Evolutionary conservation across 2,797 vertebrate genomes (phyloP), one percentile per base, ranked within the genome.

Genomic region (Argya squamiceps): DNA sequence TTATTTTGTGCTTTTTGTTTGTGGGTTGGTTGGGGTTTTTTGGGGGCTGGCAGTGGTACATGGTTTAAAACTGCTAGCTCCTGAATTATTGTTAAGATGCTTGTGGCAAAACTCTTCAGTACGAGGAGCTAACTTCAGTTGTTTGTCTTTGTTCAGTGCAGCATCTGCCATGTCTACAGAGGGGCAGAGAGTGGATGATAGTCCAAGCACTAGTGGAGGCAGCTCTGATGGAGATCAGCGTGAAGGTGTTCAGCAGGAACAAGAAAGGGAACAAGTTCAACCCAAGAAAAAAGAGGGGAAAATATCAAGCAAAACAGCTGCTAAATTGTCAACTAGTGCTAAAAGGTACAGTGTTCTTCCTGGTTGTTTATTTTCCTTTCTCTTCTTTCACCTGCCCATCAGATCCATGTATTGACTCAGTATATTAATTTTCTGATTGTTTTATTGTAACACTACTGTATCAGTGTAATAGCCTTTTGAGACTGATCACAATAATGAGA

Each of bases 241-340:
- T 83, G 99, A 99, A 95, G 98, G 98, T 32, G 98, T 98, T 95
- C 99, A 99, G 20, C 98, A 98, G 32, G 99, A 99, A 30, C 99
- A 99, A 97, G 99, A 99, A 97, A 98, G 99, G 39, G 99, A 99
- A 89, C 99, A 99, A 94, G 98, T 99, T 74, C 99, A 99, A 97
- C 99, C 99, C 96, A 99, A 99, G 98, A 99, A 99, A 98, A 99
- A 99, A 97, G 99, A 99, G 96, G 99, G 99, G 55, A 99, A 99
- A 98, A 99, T 99, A 97, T 99, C 99, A 63, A 99, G 99, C 97
- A 99, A 99, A 98, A 99, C 99, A 4, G 99, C 99, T 59, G 99
- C 99, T 97, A 99, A 99, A 97, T 98, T 99, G 97, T 99, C 99
- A 93, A 99, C 99, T 91, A 99, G 99, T 98, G 99, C 99, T 98